phyloP scores from a whole-genome alignment of 2,113 vertebrate species.

The Leucosticte australis region DNA sequence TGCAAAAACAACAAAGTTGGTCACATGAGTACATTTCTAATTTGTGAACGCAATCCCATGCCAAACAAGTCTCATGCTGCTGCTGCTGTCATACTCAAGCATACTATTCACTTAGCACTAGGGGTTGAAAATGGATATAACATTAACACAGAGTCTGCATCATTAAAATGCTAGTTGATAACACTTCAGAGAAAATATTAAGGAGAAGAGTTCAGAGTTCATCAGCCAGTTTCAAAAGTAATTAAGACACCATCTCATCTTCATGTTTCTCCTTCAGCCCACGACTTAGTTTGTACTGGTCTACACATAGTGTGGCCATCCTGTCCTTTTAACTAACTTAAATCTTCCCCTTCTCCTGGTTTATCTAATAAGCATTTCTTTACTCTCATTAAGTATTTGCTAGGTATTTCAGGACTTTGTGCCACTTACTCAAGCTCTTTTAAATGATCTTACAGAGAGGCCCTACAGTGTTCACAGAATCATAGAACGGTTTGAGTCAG shows the following conservation, averaged over 20 bases:
- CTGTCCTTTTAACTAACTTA: neutral
- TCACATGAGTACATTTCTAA: neutral
- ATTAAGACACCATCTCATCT: neutral
- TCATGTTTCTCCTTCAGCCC: neutral
- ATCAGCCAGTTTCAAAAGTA: neutral
- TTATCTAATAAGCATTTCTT: neutral
- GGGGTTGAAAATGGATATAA: rapidly evolving
- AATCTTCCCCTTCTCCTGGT: neutral
- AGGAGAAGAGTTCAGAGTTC: neutral
- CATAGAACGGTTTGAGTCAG: neutral
- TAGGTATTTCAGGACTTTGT: neutral
- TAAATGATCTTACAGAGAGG: neutral
- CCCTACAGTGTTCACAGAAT: neutral
- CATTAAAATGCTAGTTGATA: neutral
- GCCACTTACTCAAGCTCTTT: neutral
- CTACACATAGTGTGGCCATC: neutral
- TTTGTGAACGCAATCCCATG: neutral
- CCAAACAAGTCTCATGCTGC: neutral
- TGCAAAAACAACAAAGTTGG: neutral
- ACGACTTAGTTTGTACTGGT: neutral
- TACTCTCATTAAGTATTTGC: neutral
- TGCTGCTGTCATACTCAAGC: neutral
- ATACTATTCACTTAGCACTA: neutral
- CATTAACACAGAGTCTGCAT: neutral
- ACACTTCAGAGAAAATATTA: neutral